A percentile compares a stretch with the other conserved stretches of the same genome.
phyloP scores from a whole-genome alignment of 2,113 vertebrate genomes.

The Calyptomena viridis region DNA sequence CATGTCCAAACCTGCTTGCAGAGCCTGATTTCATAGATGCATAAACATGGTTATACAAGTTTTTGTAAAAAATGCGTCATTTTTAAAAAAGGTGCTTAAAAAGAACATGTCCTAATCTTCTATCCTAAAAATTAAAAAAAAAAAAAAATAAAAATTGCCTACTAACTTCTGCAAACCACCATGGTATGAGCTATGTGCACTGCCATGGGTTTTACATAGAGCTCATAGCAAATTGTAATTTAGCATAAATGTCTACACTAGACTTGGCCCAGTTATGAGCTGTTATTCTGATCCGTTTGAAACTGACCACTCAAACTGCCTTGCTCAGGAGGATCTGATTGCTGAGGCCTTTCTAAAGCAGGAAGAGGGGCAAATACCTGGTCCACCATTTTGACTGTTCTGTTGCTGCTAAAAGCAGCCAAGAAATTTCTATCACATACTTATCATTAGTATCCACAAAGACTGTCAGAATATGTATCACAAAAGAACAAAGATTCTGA shows the following conservation, averaged over 20 bases:
- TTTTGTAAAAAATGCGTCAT: background rate
- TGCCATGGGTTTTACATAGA: background rate
- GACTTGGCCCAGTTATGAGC: background rate
- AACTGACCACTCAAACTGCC: background rate
- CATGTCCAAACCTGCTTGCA: background rate
- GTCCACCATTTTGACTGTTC: background rate
- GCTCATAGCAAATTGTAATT: background rate
- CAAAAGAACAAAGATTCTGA: background rate
- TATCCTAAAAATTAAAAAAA: background rate
- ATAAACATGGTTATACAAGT: background rate
- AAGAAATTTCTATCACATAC: background rate
- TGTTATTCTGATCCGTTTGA: background rate
- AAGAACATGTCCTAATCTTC: background rate
- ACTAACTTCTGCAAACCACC: background rate
- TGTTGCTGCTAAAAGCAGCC: background rate
- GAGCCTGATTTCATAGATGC: background rate
- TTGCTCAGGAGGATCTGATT: background rate
- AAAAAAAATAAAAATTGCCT: background rate
- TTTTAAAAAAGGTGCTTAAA: background rate
- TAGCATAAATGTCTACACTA: background rate
- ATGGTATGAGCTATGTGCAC: background rate
- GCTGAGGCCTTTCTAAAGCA: background rate
- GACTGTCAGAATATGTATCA: background rate
- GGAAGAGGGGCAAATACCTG: background rate
- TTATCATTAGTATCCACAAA: background rate